Conservation (phyloP, 2,888 invertebrate species). For the Sclerodermus sp. region DNA sequence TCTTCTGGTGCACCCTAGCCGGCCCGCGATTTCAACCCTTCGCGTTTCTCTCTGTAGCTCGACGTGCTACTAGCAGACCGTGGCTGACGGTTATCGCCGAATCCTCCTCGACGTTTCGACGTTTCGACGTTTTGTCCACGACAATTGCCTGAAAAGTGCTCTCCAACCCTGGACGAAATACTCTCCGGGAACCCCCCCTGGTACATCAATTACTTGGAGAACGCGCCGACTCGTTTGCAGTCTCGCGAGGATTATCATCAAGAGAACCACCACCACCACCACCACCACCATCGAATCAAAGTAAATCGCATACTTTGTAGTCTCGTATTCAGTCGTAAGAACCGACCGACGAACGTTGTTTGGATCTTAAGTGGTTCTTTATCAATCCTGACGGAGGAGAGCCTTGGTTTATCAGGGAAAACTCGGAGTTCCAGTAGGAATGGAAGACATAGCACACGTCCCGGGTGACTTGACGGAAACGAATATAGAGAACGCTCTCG, state of each 20-base stretch:
- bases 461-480: constrained; percentile 27
- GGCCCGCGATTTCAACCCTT: background rate
- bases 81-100: constrained; percentile 34
- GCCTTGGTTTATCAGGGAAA: no score
- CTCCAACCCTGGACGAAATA: constrained; percentile 1
- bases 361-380: no score
- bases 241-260: constrained; percentile 3
- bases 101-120: constrained; percentile 29
- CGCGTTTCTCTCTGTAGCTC: constrained; percentile 1
- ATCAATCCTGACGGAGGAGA: no score
- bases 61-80: constrained; percentile 2
- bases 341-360: no score
- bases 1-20: no score
- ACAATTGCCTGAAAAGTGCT: constrained; percentile 45
- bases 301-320: no score
- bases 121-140: constrained; percentile 33
- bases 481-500: constrained; percentile 26
- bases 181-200: no score
- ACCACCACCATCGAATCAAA: no score
- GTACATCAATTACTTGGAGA: no score
- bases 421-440: constrained; percentile 6
- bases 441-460: constrained; percentile 10
- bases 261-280: no score
- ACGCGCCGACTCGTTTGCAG: constrained; percentile 1
- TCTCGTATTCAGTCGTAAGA: no score